Conservation (phyloP, 1,140 invertebrate genomes). For the Drosophila arizonae region DNA sequence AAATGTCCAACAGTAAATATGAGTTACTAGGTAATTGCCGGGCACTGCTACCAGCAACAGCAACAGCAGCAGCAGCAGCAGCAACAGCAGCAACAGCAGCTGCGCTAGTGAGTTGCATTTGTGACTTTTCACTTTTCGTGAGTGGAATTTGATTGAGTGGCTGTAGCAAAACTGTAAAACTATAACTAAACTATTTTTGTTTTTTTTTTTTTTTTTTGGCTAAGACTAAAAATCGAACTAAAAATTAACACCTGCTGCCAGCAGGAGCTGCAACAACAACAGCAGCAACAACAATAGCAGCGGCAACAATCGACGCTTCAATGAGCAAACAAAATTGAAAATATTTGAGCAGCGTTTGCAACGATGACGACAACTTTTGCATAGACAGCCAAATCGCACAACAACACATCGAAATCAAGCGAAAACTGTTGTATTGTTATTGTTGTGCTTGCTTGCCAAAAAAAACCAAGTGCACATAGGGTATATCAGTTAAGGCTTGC, state of each 20-base stretch:
- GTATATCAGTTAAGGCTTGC: constrained; percentile 4
- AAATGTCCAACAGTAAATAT: constrained; percentile 79
- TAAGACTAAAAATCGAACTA: constrained; percentile 30
- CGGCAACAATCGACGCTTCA: constrained; percentile 28
- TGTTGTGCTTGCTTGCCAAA: not conserved
- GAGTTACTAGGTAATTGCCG: constrained; percentile 79
- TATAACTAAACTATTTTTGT: constrained; percentile 22
- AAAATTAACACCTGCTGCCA: constrained; percentile 72
- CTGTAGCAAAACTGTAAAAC: constrained; percentile 33
- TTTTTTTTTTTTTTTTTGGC: not conserved
- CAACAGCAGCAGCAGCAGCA: constrained; percentile 41
- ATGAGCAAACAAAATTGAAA: constrained; percentile 64
- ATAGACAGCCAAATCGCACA: constrained; percentile 31
- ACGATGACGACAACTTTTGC: constrained; percentile 49
- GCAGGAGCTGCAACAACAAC: not conserved
- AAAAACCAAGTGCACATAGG: not conserved
- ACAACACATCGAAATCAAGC: constrained; percentile 46
- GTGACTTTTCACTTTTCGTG: constrained; percentile 78
- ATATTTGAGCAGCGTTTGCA: constrained; percentile 54
- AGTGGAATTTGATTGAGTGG: constrained; percentile 76
- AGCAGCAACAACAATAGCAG: not conserved
- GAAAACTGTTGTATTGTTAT: constrained; percentile 46
- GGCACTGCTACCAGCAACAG: constrained; percentile 58
- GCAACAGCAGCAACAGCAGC: constrained; percentile 44
- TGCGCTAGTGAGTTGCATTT: constrained; percentile 41